Percentiles rank a stretch among this genome's conserved stretches.
Evolutionary conservation across 2,888 invertebrate genomes (phyloP).

Genomic region (Margaritifera margaritifera): DNA sequence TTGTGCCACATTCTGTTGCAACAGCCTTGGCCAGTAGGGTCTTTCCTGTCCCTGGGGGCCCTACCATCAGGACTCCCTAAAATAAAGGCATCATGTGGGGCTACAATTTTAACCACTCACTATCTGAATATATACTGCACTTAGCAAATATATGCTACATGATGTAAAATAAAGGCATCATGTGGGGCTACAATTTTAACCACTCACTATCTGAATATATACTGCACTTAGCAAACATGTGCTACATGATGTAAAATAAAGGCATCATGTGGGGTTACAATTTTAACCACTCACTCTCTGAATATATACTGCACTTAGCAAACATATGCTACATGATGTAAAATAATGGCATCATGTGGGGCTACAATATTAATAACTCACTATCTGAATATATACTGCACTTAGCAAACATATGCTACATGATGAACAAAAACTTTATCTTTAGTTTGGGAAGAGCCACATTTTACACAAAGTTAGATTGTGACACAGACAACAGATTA

Average conservation of each 20-base stretch:
- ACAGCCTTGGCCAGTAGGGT: slow-evolving; percentile 76
- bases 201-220: no score
- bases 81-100: slow-evolving; percentile 23
- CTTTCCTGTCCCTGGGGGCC: slow-evolving; percentile 76
- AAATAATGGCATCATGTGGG: slow-evolving; percentile 22
- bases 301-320: no score
- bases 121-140: no score
- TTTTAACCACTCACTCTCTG: not conserved
- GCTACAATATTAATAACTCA: not conserved
- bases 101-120: slow-evolving; percentile 1
- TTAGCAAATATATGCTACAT: not conserved
- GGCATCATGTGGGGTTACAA: slow-evolving; percentile 8
- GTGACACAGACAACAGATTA: no score
- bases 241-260: slow-evolving; percentile 37
- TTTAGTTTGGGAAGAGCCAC: not conserved
- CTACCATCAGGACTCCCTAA: slow-evolving; percentile 73
- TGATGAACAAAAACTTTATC: not conserved
- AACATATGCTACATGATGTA: slow-evolving; percentile 30
- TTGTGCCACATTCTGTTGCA: slow-evolving; percentile 76
- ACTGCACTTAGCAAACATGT: not conserved
- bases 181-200: slow-evolving; percentile 2
- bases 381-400: no score
- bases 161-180: slow-evolving; percentile 38
- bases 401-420: not conserved
- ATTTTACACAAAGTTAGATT: not conserved